Evolutionary conservation across 37 sponge, comb jelly and placozoan genomes (phyloP), one percentile per base, ranked within the genome.

Genomic region (Haliclona indistincta): DNA sequence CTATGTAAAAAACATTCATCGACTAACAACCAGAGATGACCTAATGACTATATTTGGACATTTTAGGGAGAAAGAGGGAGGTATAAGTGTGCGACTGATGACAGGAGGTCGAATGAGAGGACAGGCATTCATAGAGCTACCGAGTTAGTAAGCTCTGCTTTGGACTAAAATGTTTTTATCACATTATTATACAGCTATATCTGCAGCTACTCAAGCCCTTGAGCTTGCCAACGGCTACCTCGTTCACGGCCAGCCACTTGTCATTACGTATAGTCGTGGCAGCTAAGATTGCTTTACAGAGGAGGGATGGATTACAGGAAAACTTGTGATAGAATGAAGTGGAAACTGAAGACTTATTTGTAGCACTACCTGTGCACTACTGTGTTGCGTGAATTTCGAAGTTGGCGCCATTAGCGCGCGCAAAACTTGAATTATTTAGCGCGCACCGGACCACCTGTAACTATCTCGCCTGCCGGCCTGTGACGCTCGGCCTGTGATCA

Each of bases 21-120:
- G 38, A 3, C 62, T 54, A 25, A 84, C 84, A 40, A 40, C 77
- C 44, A 70, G 70, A 35, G 75, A 79, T 2, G 89, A 92, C 62
- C 44, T 92, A 15, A n/a, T 39, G 11, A 81, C 89, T 25, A 58
- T 88, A 28, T 92, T 92, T 71, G 81, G 81, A 0, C 20, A 56
- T 49, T 75, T 80, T 64, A 72, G 70, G 22, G 8, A 53, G 8
- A 43, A 38, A 22, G 42, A 39, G 36, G 76, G 41, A 3, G 54
- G 8, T 1, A 53, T 72, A 1, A 55, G 43, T 2, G 47, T 92
- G 1, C 61, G 84, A 23, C 49, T 92, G 42, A 40, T 92, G 70
- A 75, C 74, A 6, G 93, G 93, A 4, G n/a, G n/a, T n/a, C 74
- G 73, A 39, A 92, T 92, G 93, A 83, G 67, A 65, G 93, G 93